Conservation (phyloP, 1,140 invertebrate species). For the Ostrea edulis region DNA sequence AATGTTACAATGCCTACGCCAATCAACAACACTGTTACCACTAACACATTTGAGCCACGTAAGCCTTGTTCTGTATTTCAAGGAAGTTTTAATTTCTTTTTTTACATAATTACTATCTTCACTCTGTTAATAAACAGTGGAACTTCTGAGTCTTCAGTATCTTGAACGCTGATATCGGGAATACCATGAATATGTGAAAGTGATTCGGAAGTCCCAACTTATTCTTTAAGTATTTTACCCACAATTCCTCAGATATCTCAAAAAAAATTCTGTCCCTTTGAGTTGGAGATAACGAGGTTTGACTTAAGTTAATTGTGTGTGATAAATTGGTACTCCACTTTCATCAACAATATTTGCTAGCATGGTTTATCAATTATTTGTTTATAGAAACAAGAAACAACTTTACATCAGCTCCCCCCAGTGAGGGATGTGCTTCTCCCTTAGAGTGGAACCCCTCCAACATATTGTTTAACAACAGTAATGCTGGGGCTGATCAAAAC, state of each 20-base stretch:
- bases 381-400: conserved; percentile 36
- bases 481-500: conserved; percentile 55
- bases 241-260: too few species aligned
- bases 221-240: too few species aligned
- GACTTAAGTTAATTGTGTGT: too few species aligned
- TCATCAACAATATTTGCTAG: background rate
- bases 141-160: too few species aligned
- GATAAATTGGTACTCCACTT: background rate
- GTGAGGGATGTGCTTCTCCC: conserved; percentile 46
- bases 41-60: conserved; percentile 33
- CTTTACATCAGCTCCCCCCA: conserved; percentile 50
- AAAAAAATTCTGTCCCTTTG: too few species aligned
- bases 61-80: background rate
- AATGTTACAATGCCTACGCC: conserved; percentile 71
- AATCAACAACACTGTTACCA: conserved; percentile 59
- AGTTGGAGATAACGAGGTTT: too few species aligned
- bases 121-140: too few species aligned
- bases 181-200: too few species aligned
- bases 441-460: conserved; percentile 64
- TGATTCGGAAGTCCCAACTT: too few species aligned
- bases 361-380: background rate
- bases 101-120: too few species aligned
- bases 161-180: too few species aligned
- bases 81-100: too few species aligned
- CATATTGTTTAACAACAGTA: conserved; percentile 66